Conservation (phyloP, 2,888 invertebrate species). For the Lithophane ornitopus region DNA sequence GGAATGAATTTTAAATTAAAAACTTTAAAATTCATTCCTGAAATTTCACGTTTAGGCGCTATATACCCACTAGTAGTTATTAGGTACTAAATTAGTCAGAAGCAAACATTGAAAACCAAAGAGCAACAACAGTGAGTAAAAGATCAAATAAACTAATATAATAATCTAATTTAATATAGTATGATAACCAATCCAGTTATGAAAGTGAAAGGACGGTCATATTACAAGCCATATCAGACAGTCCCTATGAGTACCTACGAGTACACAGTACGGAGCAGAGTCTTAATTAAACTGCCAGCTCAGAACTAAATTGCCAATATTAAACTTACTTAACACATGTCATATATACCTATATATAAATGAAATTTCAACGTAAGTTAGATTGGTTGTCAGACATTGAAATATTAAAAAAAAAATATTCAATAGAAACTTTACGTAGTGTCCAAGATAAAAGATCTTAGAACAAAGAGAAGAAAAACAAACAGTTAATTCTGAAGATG, state of each 20-base stretch:
- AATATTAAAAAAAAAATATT: background rate
- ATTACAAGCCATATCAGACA: constrained; percentile 1
- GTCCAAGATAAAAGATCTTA: background rate
- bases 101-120: too few species aligned
- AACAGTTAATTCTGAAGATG: constrained; percentile 14
- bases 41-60: too few species aligned
- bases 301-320: constrained; percentile 4
- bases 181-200: background rate
- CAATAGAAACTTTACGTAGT: background rate
- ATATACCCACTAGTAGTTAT: too few species aligned
- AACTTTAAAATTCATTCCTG: too few species aligned
- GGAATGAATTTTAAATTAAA: too few species aligned
- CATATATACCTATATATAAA: constrained; percentile 1
- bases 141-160: constrained; percentile 6
- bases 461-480: constrained; percentile 28
- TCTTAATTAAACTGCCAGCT: constrained; percentile 7
- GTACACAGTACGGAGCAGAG: background rate
- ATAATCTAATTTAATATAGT: too few species aligned
- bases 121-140: background rate
- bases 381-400: background rate
- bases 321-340: background rate
- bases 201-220: background rate
- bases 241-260: background rate
- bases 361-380: constrained; percentile 4
- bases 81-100: too few species aligned